Evolutionary conservation across 2,888 invertebrate species (phyloP).

Genomic region (Diloba caeruleocephala): DNA sequence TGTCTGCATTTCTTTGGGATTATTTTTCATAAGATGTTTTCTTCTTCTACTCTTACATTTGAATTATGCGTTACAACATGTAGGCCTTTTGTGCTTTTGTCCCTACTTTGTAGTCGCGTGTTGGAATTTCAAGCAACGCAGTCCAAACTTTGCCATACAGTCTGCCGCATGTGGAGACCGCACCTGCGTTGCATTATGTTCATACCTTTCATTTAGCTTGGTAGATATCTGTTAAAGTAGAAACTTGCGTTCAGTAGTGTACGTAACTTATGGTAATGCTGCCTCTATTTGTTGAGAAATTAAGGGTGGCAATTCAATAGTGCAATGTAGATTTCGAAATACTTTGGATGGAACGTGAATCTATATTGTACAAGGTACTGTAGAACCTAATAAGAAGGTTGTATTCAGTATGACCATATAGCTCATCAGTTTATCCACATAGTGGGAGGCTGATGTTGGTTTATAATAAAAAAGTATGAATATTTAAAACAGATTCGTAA

Average conservation of each 20-base stretch:
- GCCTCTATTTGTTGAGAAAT: conserved; percentile 17
- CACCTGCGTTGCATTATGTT: conserved; percentile 41
- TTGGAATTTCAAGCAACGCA: conserved; percentile 29
- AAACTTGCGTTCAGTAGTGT: conserved; percentile 38
- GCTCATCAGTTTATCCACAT: no score
- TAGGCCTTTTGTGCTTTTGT: conserved; percentile 8
- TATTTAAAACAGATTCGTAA: no score
- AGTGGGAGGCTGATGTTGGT: no score
- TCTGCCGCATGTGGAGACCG: conserved; percentile 20
- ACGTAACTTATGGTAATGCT: conserved; percentile 23
- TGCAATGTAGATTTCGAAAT: conserved; percentile 6
- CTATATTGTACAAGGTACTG: conserved; percentile 6
- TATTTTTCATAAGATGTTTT: no score
- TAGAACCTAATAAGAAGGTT: no score
- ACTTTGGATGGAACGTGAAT: conserved; percentile 10
- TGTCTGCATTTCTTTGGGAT: no score
- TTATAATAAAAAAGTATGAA: no score
- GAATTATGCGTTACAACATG: no score
- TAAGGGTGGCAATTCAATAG: conserved; percentile 4
- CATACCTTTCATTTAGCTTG: conserved; percentile 42
- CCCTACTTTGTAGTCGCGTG: neutral
- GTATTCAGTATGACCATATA: no score
- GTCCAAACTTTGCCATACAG: conserved; percentile 31
- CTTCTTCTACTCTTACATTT: no score
- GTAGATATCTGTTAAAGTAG: conserved; percentile 34